A percentile compares a stretch with the other conserved stretches of the same genome.
Conservation (phyloP, 2,888 invertebrate species). For the Drepana falcataria region DNA sequence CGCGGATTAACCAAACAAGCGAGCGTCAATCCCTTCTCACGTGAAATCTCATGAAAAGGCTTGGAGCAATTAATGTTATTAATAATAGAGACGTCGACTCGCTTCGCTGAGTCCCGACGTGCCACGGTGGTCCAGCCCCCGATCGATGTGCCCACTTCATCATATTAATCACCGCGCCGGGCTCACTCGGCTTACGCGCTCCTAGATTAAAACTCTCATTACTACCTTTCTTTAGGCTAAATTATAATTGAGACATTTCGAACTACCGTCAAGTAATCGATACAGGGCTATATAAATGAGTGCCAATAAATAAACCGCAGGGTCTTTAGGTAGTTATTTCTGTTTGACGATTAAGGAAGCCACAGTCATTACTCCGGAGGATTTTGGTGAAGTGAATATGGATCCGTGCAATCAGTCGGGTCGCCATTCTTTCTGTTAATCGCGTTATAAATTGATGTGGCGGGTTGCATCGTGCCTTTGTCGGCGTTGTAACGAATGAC, state of each 20-base stretch:
- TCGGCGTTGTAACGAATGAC: slow-evolving; percentile 60
- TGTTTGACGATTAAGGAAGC: slow-evolving; percentile 45
- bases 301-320: slow-evolving; percentile 47
- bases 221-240: slow-evolving; percentile 72
- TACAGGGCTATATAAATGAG: slow-evolving; percentile 48
- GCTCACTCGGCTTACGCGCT: slow-evolving; percentile 74
- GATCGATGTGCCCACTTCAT: slow-evolving; percentile 63
- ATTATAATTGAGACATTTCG: slow-evolving; percentile 74
- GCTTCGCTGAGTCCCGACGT: slow-evolving; percentile 32
- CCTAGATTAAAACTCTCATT: slow-evolving; percentile 68
- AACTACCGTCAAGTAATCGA: slow-evolving; percentile 55
- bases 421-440: slow-evolving; percentile 71
- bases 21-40: slow-evolving; percentile 64
- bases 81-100: slow-evolving; percentile 36
- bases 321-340: slow-evolving; percentile 26
- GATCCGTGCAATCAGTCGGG: slow-evolving; percentile 60
- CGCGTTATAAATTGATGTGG: slow-evolving; percentile 73
- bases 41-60: slow-evolving; percentile 61
- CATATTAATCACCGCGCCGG: slow-evolving; percentile 66
- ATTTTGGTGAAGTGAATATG: slow-evolving; percentile 56
- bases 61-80: slow-evolving; percentile 55
- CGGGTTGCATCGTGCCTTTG: slow-evolving; percentile 58
- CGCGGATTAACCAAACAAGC: slow-evolving; percentile 65
- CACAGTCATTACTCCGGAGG: slow-evolving; percentile 45
- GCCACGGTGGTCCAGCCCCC: slow-evolving; percentile 52